A percentile compares a stretch with the other conserved stretches of the same genome.
These are phyloP conservation scores for Himalopsyche anomala DNA, from an alignment of 2,888 invertebrate genomes.

Conservation along the genomic window DNA sequence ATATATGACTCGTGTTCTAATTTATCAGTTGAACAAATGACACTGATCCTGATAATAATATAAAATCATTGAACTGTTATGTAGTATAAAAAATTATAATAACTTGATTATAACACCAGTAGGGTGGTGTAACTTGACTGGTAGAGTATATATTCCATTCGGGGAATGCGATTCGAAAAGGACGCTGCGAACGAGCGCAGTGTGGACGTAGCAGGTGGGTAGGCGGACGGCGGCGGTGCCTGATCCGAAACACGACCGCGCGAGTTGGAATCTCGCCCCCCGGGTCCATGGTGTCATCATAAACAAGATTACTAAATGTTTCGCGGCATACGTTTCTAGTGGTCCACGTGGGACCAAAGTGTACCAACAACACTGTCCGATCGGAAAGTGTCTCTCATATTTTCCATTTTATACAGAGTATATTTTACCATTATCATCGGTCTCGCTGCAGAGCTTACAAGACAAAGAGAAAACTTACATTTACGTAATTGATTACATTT, in stretches of 20 bases:
- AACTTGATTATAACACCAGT: too few relatives aligned
- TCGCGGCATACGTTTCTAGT: conserved; percentile 25
- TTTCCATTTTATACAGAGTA: too few relatives aligned
- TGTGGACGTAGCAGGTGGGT: neutral
- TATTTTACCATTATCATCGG: too few relatives aligned
- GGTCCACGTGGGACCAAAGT: conserved; percentile 1
- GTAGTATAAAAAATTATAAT: too few relatives aligned
- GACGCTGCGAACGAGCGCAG: neutral
- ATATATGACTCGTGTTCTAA: too few relatives aligned
- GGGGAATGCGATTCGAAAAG: conserved; percentile 1
- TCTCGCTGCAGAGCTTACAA: too few relatives aligned
- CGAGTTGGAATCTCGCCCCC: conserved; percentile 1
- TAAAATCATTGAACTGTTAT: too few relatives aligned
- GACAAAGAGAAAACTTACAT: too few relatives aligned
- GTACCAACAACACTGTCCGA: neutral
- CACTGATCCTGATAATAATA: too few relatives aligned
- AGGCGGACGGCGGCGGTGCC: neutral
- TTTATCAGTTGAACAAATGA: too few relatives aligned
- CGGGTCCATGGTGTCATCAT: conserved; percentile 13
- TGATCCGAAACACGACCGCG: conserved; percentile 20
- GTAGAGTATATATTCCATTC: neutral
- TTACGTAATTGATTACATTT: too few relatives aligned
- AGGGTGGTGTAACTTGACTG: neutral
- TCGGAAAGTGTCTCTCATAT: neutral
- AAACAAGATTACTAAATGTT: conserved; percentile 34